These are phyloP conservation scores for Deilephila porcellus DNA, from an alignment of 2,888 invertebrate genomes.

Conservation along the genomic window DNA sequence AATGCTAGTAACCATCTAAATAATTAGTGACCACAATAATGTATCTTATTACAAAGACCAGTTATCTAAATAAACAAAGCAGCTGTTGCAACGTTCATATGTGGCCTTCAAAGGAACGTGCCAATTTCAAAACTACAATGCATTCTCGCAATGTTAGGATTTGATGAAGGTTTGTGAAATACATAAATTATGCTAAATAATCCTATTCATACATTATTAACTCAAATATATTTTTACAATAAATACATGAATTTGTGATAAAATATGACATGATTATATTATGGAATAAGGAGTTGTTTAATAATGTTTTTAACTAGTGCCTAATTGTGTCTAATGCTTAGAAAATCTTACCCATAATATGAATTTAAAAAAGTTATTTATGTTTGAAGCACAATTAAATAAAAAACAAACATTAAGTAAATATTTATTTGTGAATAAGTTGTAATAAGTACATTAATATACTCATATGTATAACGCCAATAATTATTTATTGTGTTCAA, in stretches of 20 bases:
- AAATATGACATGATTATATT: too few species aligned
- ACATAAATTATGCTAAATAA: background rate
- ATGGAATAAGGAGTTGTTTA: too few species aligned
- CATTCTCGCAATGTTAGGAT: background rate
- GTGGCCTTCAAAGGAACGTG: slow-evolving; percentile 11
- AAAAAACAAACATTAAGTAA: background rate
- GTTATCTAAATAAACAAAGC: slow-evolving; percentile 3
- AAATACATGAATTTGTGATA: background rate
- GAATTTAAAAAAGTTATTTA: background rate
- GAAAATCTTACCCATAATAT: too few species aligned
- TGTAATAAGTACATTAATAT: background rate
- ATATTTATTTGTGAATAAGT: background rate
- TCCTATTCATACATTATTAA: background rate
- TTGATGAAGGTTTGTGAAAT: background rate
- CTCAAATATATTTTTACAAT: background rate
- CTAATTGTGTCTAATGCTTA: too few species aligned
- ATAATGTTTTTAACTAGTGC: too few species aligned
- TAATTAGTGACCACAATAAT: too few species aligned
- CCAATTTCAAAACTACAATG: slow-evolving; percentile 7
- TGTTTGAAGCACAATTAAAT: background rate
- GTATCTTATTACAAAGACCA: background rate
- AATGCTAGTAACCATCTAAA: too few species aligned
- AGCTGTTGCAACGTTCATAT: background rate
- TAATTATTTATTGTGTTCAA: background rate
- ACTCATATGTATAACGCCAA: background rate